Conservation (phyloP, 2,797 vertebrate genomes). For the Arctocebus calabarensis region DNA sequence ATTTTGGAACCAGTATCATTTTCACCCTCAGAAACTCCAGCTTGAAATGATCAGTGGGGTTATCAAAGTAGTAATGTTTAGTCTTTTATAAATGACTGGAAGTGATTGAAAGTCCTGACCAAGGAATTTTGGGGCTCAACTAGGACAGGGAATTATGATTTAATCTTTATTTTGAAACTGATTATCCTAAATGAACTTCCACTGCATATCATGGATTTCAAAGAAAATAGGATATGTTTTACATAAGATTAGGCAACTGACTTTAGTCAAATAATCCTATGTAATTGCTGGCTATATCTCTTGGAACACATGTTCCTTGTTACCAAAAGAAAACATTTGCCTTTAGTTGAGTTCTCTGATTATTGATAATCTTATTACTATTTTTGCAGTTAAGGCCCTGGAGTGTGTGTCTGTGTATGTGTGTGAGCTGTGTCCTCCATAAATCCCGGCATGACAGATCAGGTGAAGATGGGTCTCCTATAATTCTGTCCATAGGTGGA, state of each 20-base stretch:
- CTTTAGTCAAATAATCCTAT: constrained; percentile 16
- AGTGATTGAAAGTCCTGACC: constrained; percentile 20
- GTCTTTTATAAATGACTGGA: constrained; percentile 69
- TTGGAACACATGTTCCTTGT: constrained; percentile 51
- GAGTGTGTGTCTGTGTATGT: neutral
- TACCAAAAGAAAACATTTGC: neutral
- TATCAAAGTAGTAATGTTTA: constrained; percentile 70
- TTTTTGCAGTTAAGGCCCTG: neutral
- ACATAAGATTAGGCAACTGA: constrained; percentile 36
- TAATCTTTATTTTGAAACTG: constrained; percentile 72
- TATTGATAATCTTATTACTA: neutral
- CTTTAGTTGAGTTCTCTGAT: neutral
- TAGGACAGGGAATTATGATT: constrained; percentile 38
- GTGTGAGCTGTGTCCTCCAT: neutral
- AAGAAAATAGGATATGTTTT: constrained; percentile 62
- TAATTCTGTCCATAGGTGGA: neutral
- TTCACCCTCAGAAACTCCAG: constrained; percentile 33
- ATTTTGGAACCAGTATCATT: constrained; percentile 49
- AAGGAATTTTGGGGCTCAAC: constrained; percentile 30
- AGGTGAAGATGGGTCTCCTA: neutral
- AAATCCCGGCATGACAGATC: neutral
- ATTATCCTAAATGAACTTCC: constrained; percentile 63
- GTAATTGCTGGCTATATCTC: constrained; percentile 19
- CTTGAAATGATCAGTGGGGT: constrained; percentile 57
- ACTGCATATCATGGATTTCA: constrained; percentile 59